phyloP scores from a whole-genome alignment of 2,888 invertebrate species.

The Scaptodrosophila latifasciaeformis region DNA sequence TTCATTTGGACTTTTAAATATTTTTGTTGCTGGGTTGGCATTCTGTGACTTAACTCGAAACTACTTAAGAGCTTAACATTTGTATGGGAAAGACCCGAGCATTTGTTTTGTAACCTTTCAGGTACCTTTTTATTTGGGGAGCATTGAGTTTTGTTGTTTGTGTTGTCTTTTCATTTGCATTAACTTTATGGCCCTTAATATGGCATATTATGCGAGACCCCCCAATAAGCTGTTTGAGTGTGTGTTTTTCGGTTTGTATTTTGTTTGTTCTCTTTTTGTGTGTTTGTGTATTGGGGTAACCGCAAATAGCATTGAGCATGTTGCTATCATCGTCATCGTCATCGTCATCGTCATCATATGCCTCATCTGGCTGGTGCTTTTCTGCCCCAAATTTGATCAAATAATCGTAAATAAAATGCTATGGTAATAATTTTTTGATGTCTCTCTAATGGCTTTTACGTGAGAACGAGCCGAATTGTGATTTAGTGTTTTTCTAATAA shows the following conservation, averaged over 20 bases:
- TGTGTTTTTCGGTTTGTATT: slow-evolving; percentile 8
- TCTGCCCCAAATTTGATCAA: slow-evolving; percentile 21
- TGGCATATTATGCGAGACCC: slow-evolving; percentile 40
- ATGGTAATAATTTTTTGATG: slow-evolving; percentile 62
- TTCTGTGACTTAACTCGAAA: no score
- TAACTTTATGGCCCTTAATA: slow-evolving; percentile 59
- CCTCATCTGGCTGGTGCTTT: not conserved
- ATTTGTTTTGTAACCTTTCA: no score
- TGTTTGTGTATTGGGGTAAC: not conserved
- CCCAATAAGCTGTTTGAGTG: slow-evolving; percentile 25
- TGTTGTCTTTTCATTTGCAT: slow-evolving; percentile 48
- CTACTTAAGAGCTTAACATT: no score
- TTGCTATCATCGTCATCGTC: slow-evolving; percentile 12
- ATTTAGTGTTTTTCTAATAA: slow-evolving; percentile 50
- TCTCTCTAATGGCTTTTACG: slow-evolving; percentile 56
- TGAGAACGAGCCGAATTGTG: slow-evolving; percentile 55
- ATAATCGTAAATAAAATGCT: slow-evolving; percentile 38
- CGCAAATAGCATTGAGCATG: not conserved
- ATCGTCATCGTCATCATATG: slow-evolving; percentile 15
- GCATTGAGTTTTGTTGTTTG: no score
- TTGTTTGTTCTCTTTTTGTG: slow-evolving; percentile 13
- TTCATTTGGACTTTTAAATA: no score
- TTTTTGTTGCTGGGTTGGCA: no score
- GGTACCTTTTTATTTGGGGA: no score
- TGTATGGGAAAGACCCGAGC: no score